These are phyloP conservation scores for Nephrotoma appendiculata DNA, from an alignment of 2,888 invertebrate genomes.

Conservation along the genomic window DNA sequence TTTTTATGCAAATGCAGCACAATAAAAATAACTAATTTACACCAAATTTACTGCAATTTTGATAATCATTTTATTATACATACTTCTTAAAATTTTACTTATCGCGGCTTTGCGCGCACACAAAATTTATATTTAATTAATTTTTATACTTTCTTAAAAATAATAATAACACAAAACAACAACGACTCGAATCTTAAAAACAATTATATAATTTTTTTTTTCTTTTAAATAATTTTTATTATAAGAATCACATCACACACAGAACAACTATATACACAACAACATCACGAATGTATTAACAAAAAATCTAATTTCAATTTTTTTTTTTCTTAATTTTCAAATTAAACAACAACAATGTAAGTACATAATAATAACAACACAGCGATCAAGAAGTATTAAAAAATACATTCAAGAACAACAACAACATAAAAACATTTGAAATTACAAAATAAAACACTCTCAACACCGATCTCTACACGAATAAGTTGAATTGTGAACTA, in stretches of 20 bases:
- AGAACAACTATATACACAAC: neutral
- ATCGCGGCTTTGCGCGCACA: neutral
- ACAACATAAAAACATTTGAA: neutral
- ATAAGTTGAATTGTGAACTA: neutral
- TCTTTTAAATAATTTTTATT: neutral
- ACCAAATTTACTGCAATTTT: neutral
- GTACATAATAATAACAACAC: neutral
- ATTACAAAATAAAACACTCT: neutral
- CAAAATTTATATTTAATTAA: neutral
- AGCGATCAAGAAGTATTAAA: neutral
- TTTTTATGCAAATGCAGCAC: neutral
- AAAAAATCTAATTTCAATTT: neutral
- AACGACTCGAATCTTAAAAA: neutral
- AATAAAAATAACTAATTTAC: neutral
- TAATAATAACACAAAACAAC: neutral
- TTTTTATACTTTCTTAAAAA: neutral
- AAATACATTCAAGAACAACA: neutral
- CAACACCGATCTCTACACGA: neutral
- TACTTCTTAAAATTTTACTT: neutral
- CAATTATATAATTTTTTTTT: neutral
- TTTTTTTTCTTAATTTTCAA: neutral
- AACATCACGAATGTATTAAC: neutral
- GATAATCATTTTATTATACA: neutral
- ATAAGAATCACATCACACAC: neutral
- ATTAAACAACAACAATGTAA: neutral